These are phyloP conservation scores for Buathra laborator DNA, from an alignment of 2,888 invertebrate genomes.

Conservation along the genomic window DNA sequence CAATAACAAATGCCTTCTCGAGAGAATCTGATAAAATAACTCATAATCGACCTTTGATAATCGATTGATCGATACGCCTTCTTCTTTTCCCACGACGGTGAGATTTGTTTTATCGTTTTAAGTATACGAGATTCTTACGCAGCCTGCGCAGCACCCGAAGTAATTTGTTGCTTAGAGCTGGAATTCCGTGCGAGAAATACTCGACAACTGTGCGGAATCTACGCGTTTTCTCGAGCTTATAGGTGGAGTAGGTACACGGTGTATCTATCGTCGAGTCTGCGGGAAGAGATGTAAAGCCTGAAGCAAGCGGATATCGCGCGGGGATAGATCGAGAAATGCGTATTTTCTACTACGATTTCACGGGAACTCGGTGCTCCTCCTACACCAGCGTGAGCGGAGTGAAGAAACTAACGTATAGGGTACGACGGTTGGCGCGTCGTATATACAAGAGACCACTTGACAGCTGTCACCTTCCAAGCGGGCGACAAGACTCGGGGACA, in stretches of 20 bases:
- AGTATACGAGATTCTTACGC: conserved; percentile 12
- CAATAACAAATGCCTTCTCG: neutral
- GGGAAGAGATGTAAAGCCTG: conserved; percentile 35
- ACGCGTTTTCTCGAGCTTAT: conserved; percentile 36
- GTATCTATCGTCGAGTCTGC: conserved; percentile 44
- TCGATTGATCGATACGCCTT: conserved; percentile 10
- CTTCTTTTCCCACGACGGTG: conserved; percentile 1
- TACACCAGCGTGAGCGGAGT: conserved; percentile 32
- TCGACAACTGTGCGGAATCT: conserved; percentile 44
- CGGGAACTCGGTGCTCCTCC: conserved; percentile 54
- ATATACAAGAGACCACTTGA: conserved; percentile 76
- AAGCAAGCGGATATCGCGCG: conserved; percentile 9
- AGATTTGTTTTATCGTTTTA: neutral
- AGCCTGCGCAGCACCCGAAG: conserved; percentile 16
- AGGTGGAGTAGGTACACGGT: conserved; percentile 21
- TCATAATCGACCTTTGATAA: conserved; percentile 15
- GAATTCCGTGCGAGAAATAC: conserved; percentile 61
- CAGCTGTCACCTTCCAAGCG: conserved; percentile 83
- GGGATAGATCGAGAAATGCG: conserved; percentile 35
- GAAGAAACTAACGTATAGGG: conserved; percentile 24
- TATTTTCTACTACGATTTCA: conserved; percentile 54
- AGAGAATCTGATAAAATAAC: conserved; percentile 6
- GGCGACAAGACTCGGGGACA: conserved; percentile 81
- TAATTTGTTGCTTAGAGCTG: conserved; percentile 44
- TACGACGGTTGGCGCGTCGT: conserved; percentile 65